Evolutionary conservation across 2,797 vertebrate species (phyloP), one percentile per base, ranked within the genome.

Genomic region (Miichthys miiuy): DNA sequence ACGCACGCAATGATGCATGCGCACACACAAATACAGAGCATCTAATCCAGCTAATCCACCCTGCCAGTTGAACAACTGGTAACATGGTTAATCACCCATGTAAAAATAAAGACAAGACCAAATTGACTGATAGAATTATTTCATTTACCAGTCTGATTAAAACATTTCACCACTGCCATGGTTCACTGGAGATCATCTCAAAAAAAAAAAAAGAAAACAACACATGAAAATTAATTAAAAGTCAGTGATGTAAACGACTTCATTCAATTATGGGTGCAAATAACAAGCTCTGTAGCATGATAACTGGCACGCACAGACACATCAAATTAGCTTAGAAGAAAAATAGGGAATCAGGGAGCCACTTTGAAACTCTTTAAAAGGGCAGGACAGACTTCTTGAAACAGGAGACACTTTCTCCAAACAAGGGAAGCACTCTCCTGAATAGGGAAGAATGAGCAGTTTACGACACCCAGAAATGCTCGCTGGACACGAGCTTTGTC

Each of bases 121-220:
- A 91, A 92, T 87, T 89, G 91, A 90, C 88, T 92, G 92, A 94
- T 93, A 91, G 89, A 93, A 89, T 91, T 90, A 93, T 94, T 93
- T 74, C 88, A 93, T 93, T 93, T 93, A 91, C 76, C 54, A 46
- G 68, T 81, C 80, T 92, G 91, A 94, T 93, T 92, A 92, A 93
- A 93, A 92, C 91, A 87, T 92, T 89, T 92, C 84, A 81, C 71
- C 65, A 61, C 80, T 74, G 91, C 81, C 88, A 93, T 72, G 92
- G 82, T 90, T 87, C 85, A 89, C 78, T 88, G 91, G 71, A 90
- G 86, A 93, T 86, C 87, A 83, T 91, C 79, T 80, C 20, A 23
- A 20, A 60, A 46, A 58, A 75, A 30, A 34, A 9, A 2, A 69
- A 80, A 84, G 72, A 83, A 90, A 87, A 88, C 81, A 88, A 81